Conservation (phyloP, 1,140 invertebrate species). For the Xylocopa sonorina region DNA sequence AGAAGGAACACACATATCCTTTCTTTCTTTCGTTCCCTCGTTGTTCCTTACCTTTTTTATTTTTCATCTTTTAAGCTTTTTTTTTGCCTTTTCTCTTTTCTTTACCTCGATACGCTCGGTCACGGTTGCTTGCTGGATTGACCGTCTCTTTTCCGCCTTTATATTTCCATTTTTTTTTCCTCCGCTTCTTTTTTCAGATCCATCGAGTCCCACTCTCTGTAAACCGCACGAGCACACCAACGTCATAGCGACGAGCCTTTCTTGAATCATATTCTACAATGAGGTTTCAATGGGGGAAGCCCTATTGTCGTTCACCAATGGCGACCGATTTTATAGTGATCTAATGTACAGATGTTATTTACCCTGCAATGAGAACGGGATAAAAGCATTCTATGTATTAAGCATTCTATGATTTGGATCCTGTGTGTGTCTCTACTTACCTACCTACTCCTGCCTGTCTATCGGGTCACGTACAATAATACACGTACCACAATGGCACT, state of each 20-base stretch:
- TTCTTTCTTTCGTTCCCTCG: slow-evolving; percentile 31
- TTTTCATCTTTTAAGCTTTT: neutral
- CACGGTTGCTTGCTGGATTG: neutral
- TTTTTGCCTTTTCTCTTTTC: slow-evolving; percentile 17
- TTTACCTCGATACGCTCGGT: slow-evolving; percentile 14
- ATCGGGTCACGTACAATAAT: slow-evolving; percentile 13
- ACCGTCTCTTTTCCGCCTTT: slow-evolving; percentile 17
- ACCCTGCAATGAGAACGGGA: slow-evolving; percentile 78
- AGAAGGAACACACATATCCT: slow-evolving; percentile 35
- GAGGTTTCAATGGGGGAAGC: slow-evolving; percentile 76
- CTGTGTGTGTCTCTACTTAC: slow-evolving; percentile 65
- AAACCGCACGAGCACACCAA: slow-evolving; percentile 51
- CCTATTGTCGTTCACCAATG: slow-evolving; percentile 76
- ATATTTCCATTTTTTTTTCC: slow-evolving; percentile 5
- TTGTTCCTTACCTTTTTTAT: slow-evolving; percentile 33
- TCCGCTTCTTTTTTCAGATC: slow-evolving; percentile 17
- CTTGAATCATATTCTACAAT: slow-evolving; percentile 78
- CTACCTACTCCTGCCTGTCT: slow-evolving; percentile 34
- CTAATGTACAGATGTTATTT: slow-evolving; percentile 82
- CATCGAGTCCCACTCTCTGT: slow-evolving; percentile 37
- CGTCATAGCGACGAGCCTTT: slow-evolving; percentile 75
- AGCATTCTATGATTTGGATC: slow-evolving; percentile 69
- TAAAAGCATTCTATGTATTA: slow-evolving; percentile 77
- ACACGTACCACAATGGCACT: slow-evolving; percentile 17
- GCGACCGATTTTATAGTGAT: slow-evolving; percentile 80